phyloP scores from a whole-genome alignment of 2,888 invertebrate genomes.

The Drepanosiphum platanoidis region DNA sequence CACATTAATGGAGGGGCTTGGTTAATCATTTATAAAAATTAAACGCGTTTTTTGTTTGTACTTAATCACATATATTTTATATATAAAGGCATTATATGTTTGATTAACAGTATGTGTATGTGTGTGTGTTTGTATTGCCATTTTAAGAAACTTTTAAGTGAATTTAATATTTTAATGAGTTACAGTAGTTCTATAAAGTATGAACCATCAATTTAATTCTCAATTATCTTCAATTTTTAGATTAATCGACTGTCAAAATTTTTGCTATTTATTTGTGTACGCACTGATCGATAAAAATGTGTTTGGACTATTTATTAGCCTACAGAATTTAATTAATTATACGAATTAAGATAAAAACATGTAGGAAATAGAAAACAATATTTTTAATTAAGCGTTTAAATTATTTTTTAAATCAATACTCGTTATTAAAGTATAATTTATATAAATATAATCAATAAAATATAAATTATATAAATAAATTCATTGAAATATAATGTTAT shows the following conservation, averaged over 20 bases:
- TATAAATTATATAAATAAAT: too few relatives aligned
- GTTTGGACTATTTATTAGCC: too few relatives aligned
- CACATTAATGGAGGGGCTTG: background rate
- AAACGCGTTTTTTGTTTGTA: slow-evolving; percentile 23
- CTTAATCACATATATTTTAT: background rate
- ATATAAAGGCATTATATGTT: too few relatives aligned
- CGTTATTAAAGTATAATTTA: too few relatives aligned
- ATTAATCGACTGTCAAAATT: background rate
- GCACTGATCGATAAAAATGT: background rate
- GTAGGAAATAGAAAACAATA: too few relatives aligned
- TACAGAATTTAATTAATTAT: too few relatives aligned
- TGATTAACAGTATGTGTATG: too few relatives aligned
- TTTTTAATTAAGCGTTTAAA: too few relatives aligned
- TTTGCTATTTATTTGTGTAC: background rate
- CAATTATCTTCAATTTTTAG: background rate
- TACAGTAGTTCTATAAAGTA: background rate
- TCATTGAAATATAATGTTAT: too few relatives aligned
- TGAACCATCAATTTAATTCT: background rate
- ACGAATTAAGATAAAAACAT: too few relatives aligned
- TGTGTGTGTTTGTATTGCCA: background rate
- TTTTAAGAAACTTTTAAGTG: background rate
- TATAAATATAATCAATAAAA: too few relatives aligned
- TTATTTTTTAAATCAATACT: too few relatives aligned
- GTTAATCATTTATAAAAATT: slow-evolving; percentile 11
- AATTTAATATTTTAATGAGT: background rate